Conservation (phyloP, 2,888 invertebrate genomes). For the Tipula helvola region DNA sequence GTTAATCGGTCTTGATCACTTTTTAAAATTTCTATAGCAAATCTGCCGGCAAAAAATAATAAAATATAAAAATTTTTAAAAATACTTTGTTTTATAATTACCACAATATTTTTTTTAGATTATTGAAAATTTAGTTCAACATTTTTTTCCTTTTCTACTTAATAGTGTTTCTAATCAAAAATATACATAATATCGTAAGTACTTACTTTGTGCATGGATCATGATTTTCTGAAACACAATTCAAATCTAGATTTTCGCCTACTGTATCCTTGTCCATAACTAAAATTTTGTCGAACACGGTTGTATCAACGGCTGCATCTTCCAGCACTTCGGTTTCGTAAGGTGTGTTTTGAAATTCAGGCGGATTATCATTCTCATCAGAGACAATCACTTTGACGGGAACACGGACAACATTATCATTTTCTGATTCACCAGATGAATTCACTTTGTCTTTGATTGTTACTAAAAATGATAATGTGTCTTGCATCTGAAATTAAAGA, state of each 20-base stretch:
- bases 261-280: conserved; percentile 70
- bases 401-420: conserved; percentile 59
- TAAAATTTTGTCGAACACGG: conserved; percentile 56
- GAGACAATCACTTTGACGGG: conserved; percentile 72
- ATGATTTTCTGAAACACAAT: conserved; percentile 41
- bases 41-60: conserved; percentile 20
- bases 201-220: conserved; percentile 31
- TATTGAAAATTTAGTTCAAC: too few species aligned
- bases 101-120: too few species aligned
- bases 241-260: conserved; percentile 68
- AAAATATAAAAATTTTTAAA: neutral
- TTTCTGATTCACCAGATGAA: conserved; percentile 41
- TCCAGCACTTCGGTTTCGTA: conserved; percentile 70
- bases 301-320: conserved; percentile 58
- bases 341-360: conserved; percentile 65
- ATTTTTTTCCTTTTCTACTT: too few species aligned
- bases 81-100: neutral
- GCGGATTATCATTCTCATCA: conserved; percentile 82
- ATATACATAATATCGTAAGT: neutral
- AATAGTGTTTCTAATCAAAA: too few species aligned
- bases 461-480: conserved; percentile 66
- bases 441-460: conserved; percentile 65
- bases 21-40: conserved; percentile 26
- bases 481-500: conserved; percentile 45
- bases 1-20: conserved; percentile 47